Base-by-base conservation (phyloP, 1,140 invertebrate genomes). In the Myzus persicae region DNA sequence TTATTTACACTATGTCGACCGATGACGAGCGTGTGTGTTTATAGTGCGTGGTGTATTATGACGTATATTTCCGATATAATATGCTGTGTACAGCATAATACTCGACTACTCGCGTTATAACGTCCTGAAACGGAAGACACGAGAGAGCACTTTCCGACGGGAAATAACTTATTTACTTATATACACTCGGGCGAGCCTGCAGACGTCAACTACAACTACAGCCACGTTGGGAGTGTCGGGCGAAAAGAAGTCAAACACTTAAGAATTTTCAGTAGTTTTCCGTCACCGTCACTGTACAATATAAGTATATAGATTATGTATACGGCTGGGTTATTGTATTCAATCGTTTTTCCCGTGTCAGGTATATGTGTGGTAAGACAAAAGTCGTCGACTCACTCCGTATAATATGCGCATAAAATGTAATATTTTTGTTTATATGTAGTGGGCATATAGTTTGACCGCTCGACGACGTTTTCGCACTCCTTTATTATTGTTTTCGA, bases 151-250 rank as follows among this genome's bases (percentile, higher is more conserved):
- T 88, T 46, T 48, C 46, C 31, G 18, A 48, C 87, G 44, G 87
- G 87, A 88, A 88, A 88, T 88, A 36, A 88, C 44, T 88, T 88
- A 88, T 88, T 88, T 88, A 88, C 82, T 59, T 59, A 31, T 59
- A 31, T 59, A 59, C 26, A 14, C 59, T n/a, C 48, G 3, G 84
- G 40, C 84, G 84, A 44, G 31, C 26, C 26, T 44, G 84, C n/a
- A 76, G 59, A 76, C n/a, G 18, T n/a, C 11, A 67, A 85, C 84
- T 51, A 24, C 48, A 20, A 48, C 46, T 48, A 48, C 46, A 48
- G 24, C 14, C 40, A 26, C 24, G 11, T n/a, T 24, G 87, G 44
- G 87, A 88, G 87, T 88, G 87, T 88, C 31, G 14, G 84, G 2
- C 24, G 20, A 42, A 40, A 85, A 44, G 11, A 85, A 40, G 22